These are phyloP conservation scores for Boloria euphrosyne DNA, from an alignment of 2,888 invertebrate genomes.

Conservation along the genomic window DNA sequence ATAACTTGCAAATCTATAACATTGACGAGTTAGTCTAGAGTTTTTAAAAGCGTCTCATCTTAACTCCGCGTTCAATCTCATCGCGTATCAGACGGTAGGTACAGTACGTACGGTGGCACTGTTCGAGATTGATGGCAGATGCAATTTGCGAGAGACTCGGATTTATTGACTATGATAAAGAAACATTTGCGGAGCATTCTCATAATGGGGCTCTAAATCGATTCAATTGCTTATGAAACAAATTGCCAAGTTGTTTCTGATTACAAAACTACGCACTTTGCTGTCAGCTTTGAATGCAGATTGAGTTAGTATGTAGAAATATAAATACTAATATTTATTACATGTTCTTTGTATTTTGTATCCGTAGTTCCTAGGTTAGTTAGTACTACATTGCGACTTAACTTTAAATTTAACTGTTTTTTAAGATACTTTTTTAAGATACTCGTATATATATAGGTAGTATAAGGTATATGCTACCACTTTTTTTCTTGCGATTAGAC, in stretches of 20 bases:
- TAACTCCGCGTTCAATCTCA: not conserved
- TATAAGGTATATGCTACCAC: too few relatives aligned
- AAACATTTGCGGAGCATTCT: constrained; percentile 59
- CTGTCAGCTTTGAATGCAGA: constrained; percentile 3
- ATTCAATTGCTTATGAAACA: constrained; percentile 46
- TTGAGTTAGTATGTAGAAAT: not conserved
- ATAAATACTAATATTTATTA: too few relatives aligned
- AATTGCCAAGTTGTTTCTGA: constrained; percentile 17
- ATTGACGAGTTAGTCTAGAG: too few relatives aligned
- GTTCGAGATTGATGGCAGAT: constrained; percentile 78
- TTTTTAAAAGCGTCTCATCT: too few relatives aligned
- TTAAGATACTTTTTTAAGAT: too few relatives aligned
- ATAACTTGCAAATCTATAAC: too few relatives aligned
- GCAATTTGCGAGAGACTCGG: constrained; percentile 77
- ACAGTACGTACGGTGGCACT: constrained; percentile 69
- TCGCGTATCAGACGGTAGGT: constrained; percentile 35
- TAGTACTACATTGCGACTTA: too few relatives aligned
- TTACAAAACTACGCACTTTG: constrained; percentile 20
- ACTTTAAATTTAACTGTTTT: too few relatives aligned
- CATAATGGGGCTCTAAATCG: constrained; percentile 53
- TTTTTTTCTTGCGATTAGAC: too few relatives aligned
- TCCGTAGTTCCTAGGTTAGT: too few relatives aligned
- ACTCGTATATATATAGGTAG: too few relatives aligned
- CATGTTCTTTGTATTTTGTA: too few relatives aligned
- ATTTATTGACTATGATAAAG: constrained; percentile 76